These are phyloP conservation scores for Furcula furcula DNA, from an alignment of 2,888 invertebrate species.

Conservation along the genomic window DNA sequence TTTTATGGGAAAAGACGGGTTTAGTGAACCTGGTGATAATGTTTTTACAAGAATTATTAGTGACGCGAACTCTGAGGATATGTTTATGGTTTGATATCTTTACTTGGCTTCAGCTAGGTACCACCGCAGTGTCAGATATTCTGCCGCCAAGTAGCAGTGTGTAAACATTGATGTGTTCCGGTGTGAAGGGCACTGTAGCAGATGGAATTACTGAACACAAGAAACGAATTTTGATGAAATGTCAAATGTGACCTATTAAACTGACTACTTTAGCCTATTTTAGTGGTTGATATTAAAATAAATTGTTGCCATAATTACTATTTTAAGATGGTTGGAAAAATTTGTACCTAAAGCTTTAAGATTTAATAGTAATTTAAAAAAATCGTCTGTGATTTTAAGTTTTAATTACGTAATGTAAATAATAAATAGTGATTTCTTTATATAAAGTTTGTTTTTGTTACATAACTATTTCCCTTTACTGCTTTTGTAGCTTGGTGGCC, in stretches of 20 bases:
- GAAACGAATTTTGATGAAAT: no score
- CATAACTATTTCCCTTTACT: no score
- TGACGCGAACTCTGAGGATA: slow-evolving; percentile 53
- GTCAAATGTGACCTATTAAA: no score
- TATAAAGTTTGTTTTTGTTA: background rate
- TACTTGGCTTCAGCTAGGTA: no score
- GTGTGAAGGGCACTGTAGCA: no score
- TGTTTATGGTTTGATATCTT: slow-evolving; percentile 41
- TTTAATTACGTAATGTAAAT: background rate
- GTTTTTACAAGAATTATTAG: slow-evolving; percentile 49
- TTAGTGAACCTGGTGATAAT: slow-evolving; percentile 61
- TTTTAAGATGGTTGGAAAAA: background rate
- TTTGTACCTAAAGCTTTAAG: no score
- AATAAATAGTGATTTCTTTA: background rate
- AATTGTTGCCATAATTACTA: background rate
- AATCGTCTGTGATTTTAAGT: background rate
- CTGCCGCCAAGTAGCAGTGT: no score
- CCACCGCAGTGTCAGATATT: no score
- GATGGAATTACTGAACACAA: no score
- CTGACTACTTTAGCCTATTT: no score
- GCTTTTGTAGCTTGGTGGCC: no score
- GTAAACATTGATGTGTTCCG: no score
- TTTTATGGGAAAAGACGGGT: slow-evolving; percentile 55
- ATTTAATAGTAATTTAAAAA: background rate
- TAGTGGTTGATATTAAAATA: slow-evolving; percentile 1